Evolutionary conservation across 2,797 vertebrate species (phyloP).

Genomic region (Champsocephalus gunnari): DNA sequence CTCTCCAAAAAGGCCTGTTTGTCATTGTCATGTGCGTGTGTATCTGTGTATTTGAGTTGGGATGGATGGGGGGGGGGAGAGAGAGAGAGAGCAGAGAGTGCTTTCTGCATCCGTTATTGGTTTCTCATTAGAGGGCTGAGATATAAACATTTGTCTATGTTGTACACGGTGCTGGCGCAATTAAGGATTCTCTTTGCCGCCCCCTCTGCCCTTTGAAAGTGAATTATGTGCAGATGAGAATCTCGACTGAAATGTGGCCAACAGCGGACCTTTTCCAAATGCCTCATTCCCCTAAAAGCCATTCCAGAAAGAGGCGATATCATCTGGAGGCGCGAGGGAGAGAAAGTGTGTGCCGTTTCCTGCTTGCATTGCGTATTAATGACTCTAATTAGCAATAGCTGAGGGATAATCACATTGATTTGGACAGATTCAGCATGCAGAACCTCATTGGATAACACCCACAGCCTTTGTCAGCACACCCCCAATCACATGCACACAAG

Average conservation of each 20-base stretch:
- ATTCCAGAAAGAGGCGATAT: constrained; percentile 64
- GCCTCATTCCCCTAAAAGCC: constrained; percentile 70
- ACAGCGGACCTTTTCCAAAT: constrained; percentile 74
- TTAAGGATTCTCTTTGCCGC: constrained; percentile 78
- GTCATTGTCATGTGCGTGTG: constrained; percentile 67
- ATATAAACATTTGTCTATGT: constrained; percentile 86
- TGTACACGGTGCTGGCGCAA: constrained; percentile 77
- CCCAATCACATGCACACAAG: constrained; percentile 30
- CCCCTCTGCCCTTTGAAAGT: constrained; percentile 83
- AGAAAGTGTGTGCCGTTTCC: constrained; percentile 38
- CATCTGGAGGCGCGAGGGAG: constrained; percentile 47
- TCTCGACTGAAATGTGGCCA: constrained; percentile 79
- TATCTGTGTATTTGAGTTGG: constrained; percentile 39
- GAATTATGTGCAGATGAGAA: constrained; percentile 84
- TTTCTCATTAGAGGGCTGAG: constrained; percentile 84
- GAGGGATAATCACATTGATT: constrained; percentile 79
- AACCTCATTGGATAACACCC: constrained; percentile 61
- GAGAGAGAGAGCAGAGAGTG: constrained; percentile 31
- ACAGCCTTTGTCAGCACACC: constrained; percentile 64
- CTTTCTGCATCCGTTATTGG: constrained; percentile 81
- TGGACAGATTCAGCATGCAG: constrained; percentile 64
- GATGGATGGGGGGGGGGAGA: background rate
- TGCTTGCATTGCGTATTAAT: constrained; percentile 74
- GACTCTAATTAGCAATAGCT: constrained; percentile 78
- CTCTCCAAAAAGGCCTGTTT: constrained; percentile 66